These are phyloP conservation scores for Coreius guichenoti DNA, from an alignment of 2,797 vertebrate genomes.

Conservation along the genomic window DNA sequence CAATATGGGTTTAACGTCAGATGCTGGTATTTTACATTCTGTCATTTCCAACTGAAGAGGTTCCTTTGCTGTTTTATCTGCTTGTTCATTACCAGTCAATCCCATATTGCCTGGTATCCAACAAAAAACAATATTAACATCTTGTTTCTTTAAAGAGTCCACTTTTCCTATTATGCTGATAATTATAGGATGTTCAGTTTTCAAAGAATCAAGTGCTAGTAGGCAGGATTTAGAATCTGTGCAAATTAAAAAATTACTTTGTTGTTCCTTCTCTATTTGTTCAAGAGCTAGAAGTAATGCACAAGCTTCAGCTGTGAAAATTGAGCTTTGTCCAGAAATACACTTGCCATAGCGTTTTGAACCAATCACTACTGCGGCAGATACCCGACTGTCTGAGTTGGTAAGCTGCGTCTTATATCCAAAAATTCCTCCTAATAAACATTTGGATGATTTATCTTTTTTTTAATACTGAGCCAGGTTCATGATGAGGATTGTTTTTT, in stretches of 20 bases:
- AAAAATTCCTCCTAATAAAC: background rate
- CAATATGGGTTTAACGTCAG: too few relatives aligned
- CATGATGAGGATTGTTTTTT: too few relatives aligned
- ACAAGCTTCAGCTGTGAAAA: background rate
- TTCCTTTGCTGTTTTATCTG: too few relatives aligned
- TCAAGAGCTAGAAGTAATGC: background rate
- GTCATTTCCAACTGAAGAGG: too few relatives aligned
- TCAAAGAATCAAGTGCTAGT: background rate
- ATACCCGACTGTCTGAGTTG: background rate
- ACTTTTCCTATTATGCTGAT: background rate
- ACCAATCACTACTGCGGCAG: background rate
- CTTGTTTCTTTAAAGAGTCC: too few relatives aligned
- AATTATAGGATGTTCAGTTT: background rate
- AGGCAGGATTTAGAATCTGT: background rate
- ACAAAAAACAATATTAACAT: too few relatives aligned
- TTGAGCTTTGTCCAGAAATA: background rate
- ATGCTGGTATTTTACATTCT: too few relatives aligned
- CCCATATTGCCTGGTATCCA: too few relatives aligned
- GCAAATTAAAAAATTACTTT: background rate
- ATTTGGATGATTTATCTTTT: too few relatives aligned
- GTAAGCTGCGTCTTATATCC: background rate
- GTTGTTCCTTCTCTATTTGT: background rate
- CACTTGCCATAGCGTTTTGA: background rate
- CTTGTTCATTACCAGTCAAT: too few relatives aligned
- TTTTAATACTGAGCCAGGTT: too few relatives aligned